Percentiles rank a stretch among this genome's conserved stretches.
Conservation (phyloP, 2,888 invertebrate genomes). For the Linnaemya vulpina region DNA sequence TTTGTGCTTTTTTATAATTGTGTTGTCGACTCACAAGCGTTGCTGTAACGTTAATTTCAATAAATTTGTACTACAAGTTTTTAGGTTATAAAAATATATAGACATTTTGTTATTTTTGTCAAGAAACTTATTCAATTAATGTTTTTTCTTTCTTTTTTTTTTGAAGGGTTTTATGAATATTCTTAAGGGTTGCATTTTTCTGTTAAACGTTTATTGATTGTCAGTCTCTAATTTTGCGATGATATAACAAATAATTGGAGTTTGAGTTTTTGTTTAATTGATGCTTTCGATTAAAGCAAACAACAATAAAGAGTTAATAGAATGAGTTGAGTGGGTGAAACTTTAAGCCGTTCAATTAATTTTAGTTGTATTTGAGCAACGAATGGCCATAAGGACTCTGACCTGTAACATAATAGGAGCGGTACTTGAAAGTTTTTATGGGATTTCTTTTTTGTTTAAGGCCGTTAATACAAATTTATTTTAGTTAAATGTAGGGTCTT, state of each 20-base stretch:
- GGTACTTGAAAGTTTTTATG: background rate
- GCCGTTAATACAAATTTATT: too few relatives aligned
- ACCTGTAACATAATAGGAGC: too few relatives aligned
- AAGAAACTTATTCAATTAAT: constrained; percentile 11
- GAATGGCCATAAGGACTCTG: background rate
- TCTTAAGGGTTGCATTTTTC: background rate
- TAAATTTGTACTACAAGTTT: constrained; percentile 9
- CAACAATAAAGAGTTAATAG: background rate
- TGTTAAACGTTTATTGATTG: background rate
- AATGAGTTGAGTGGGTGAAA: background rate
- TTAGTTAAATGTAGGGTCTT: too few relatives aligned
- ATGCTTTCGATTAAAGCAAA: background rate
- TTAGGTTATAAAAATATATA: background rate
- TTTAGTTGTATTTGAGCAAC: background rate
- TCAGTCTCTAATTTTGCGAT: background rate
- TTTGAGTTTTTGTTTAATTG: background rate
- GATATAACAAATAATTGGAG: background rate
- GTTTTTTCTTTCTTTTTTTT: background rate
- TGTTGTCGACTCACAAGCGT: background rate
- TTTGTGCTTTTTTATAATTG: constrained; percentile 24
- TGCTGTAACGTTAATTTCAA: constrained; percentile 22
- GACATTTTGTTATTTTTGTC: background rate
- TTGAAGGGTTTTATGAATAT: background rate
- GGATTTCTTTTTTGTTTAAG: background rate
- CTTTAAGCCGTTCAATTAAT: background rate